Evolutionary conservation across 2,797 vertebrate genomes (phyloP).

Genomic region (Sitta carolinensis): DNA sequence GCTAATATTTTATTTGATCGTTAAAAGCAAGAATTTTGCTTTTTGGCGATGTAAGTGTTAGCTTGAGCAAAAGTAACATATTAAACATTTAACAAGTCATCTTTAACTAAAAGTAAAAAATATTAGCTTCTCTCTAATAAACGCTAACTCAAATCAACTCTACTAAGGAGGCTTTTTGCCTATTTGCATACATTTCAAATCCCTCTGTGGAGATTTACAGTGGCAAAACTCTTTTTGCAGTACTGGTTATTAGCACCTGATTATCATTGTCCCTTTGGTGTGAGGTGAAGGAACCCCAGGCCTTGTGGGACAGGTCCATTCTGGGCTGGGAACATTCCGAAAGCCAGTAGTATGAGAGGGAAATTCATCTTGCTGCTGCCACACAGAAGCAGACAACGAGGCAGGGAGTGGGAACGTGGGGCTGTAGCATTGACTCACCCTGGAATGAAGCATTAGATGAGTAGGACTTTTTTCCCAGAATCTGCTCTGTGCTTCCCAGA

Average conservation of each 20-base stretch:
- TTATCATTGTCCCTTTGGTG: rapidly evolving
- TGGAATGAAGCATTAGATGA: neutral
- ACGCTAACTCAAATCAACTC: neutral
- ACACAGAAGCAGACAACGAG: neutral
- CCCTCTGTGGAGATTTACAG: neutral
- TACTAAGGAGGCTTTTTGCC: neutral
- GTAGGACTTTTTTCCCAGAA: neutral
- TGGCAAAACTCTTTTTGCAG: neutral
- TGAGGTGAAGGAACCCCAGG: rapidly evolving
- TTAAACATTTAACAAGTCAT: neutral
- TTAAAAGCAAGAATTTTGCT: neutral
- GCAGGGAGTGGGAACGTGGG: rapidly evolving
- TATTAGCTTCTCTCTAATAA: neutral
- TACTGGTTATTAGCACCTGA: rapidly evolving
- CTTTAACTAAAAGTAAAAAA: neutral
- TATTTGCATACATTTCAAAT: neutral
- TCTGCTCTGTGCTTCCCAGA: neutral
- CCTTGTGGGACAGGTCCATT: neutral
- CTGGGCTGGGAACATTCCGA: neutral
- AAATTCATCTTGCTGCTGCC: neutral
- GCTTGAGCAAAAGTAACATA: neutral
- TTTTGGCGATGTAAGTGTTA: neutral
- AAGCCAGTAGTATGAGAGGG: rapidly evolving
- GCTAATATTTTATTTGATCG: neutral
- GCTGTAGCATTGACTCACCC: neutral